phyloP scores from a whole-genome alignment of 2,888 invertebrate genomes.

The Ophonus ardosiacus region DNA sequence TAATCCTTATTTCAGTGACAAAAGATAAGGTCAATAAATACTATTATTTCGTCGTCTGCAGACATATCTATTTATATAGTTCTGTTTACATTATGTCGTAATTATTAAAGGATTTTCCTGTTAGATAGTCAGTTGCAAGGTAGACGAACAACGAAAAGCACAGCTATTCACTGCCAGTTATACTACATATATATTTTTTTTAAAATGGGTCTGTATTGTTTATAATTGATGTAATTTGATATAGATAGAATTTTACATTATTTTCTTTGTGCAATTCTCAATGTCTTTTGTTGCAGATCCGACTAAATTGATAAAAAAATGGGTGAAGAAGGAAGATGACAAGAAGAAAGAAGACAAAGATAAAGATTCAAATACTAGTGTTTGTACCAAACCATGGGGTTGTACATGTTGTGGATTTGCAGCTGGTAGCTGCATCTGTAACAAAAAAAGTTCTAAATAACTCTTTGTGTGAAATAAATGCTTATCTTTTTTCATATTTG shows the following conservation, averaged over 20 bases:
- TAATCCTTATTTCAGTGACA: too few relatives aligned
- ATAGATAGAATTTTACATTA: too few relatives aligned
- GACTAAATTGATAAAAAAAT: not conserved
- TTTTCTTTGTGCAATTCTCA: not conserved
- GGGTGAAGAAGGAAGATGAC: not conserved
- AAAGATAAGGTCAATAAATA: too few relatives aligned
- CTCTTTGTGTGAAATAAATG: not conserved
- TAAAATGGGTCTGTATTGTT: not conserved
- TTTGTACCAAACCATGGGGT: constrained; percentile 14
- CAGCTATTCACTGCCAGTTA: not conserved
- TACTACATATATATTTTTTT: not conserved
- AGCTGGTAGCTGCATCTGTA: not conserved
- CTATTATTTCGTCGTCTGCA: too few relatives aligned
- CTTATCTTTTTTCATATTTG: not conserved
- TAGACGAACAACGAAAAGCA: not conserved
- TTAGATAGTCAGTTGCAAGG: not conserved
- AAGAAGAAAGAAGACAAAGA: constrained; percentile 2
- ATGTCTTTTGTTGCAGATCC: not conserved
- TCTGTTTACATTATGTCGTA: not conserved
- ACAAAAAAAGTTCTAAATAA: not conserved
- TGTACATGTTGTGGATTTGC: not conserved
- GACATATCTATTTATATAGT: too few relatives aligned
- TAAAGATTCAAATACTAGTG: not conserved
- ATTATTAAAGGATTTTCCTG: not conserved
- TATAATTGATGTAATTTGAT: not conserved